These are phyloP conservation scores for Limnephilus marmoratus DNA, from an alignment of 2,888 invertebrate species.

Conservation along the genomic window DNA sequence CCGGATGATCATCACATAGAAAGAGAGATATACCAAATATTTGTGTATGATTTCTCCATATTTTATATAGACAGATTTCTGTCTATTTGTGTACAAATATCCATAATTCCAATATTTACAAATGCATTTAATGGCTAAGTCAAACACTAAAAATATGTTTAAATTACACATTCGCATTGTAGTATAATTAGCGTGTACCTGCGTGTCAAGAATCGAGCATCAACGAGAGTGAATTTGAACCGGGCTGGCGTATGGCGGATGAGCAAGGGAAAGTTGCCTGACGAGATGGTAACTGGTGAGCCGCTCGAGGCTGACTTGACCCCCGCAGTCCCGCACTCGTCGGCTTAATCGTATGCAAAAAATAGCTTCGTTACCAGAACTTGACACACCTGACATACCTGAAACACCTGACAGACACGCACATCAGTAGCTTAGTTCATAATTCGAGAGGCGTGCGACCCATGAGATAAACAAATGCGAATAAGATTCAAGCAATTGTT, in stretches of 20 bases:
- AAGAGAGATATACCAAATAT: neutral
- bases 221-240: constrained; percentile 3
- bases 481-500: no score
- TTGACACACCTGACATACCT: neutral
- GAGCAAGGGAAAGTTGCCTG: constrained; percentile 57
- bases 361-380: neutral
- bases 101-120: neutral
- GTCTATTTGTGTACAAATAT: neutral
- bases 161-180: neutral
- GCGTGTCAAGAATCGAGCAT: constrained; percentile 21
- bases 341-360: neutral
- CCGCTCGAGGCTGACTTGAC: neutral
- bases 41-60: neutral
- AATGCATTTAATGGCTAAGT: neutral
- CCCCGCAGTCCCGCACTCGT: neutral
- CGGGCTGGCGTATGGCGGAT: constrained; percentile 22
- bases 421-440: neutral
- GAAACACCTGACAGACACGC: neutral
- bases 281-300: constrained; percentile 26
- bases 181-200: neutral
- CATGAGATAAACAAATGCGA: no score
- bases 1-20: neutral
- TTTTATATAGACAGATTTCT: neutral
- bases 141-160: neutral
- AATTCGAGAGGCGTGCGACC: no score